Evolutionary conservation across 1,140 invertebrate species (phyloP), one percentile per base, ranked within the genome.

Genomic region (Cydia pomonella): DNA sequence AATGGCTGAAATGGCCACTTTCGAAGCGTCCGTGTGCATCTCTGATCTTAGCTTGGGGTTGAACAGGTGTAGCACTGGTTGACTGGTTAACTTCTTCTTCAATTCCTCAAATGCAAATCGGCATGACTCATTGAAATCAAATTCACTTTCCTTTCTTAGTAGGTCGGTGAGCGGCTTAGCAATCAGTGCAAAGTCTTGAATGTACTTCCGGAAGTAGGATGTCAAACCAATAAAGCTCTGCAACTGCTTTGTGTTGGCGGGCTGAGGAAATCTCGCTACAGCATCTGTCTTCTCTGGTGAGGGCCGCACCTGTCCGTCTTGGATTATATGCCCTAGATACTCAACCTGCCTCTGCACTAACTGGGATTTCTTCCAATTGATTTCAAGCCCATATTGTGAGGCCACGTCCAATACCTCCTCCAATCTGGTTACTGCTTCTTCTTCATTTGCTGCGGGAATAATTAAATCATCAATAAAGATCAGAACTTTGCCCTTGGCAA

Each of bases 1-100:
- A 1, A 88, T 74, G 9, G 85, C 84, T 16, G 84, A 84, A 18
- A 82, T 75, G 3, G 77, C 84, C 1, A 3, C 25, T 2, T 7
- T 16, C 3, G 69, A 72, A 13, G 75, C 75, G 18, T 76, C 75
- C 27, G 75, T 76, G 27, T 76, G 75, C 25, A 76, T 5, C 33
- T 76, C 75, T 1, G 71, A 47, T 7, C 33, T 4, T 1, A 71
- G 25, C 1, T 4, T 27, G 9, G 74, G 74, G 44, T 75, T 25
- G 10, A 53, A 75, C 0, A 75, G 6, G 1, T 4, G 10, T 2
- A 75, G 25, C 10, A 74, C 74, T 27, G 27, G 62, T 3, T 27
- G 7, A 16, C 62, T 27, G 0, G 13, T 6, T 4, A 64, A 6
- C 6, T 16, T 64, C 25, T 3, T 27, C 62, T 64, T 64, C 16